Base-by-base conservation (phyloP, 2,888 invertebrate genomes). In the Drosophila atripex region DNA sequence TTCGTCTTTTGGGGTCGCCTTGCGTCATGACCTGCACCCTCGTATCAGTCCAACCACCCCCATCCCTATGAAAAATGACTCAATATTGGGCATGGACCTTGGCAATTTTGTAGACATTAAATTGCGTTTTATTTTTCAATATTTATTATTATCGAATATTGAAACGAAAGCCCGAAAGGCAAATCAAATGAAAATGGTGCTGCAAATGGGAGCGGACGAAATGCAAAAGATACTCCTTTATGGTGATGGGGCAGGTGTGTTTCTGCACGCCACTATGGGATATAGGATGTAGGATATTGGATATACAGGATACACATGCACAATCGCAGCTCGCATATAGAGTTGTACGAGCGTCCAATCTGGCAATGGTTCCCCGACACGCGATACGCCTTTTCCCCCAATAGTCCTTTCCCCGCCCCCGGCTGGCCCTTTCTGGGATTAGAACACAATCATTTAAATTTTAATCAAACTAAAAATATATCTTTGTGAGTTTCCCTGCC, bases 61-160 rank as follows among this genome's bases (percentile, higher is more conserved):
- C 71, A 68, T 65, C 73, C 63, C 65, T 58, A 35, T 25, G 21
- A 30, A 9, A 76, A 83, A 76, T 86, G 83, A 82, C 79, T 87
- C 88, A 73, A 82, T 82, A 72, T 59, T 32, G 2, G 46, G 49
- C 47, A 46, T 45, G 55, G 43, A 63, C 60, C 63, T 73, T 69
- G 71, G 57, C 71, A 65, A 65, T 71, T 73, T 70, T 35, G 72
- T 54, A 61, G 63, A 71, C 75, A 86, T 86, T 80, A 80, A 88
- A 84, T 85, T 88, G 76, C 85, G 85, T 88, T 88, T 88, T 84
- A 74, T 78, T 80, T 84, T 86, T 76, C 82, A 77, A 84, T 86
- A 88, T 86, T 86, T 86, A 75, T 83, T 86, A 88, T 79, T 86
- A 86, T 86, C 79, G 79, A 86, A 82, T 83, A 86, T 86, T 66